phyloP scores from a whole-genome alignment of 1,140 invertebrate genomes.

The Eupristina koningsbergeri region DNA sequence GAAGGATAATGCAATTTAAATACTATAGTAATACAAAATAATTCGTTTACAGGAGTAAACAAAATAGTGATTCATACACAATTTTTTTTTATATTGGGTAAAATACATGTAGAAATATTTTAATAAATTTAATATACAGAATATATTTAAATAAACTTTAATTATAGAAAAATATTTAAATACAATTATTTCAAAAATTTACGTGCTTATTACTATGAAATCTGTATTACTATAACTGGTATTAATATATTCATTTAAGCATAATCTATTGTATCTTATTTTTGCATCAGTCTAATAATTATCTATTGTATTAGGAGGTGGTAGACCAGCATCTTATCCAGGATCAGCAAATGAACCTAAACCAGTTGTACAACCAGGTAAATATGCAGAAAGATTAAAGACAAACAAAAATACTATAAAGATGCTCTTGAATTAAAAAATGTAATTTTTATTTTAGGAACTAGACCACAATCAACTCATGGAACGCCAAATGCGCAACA shows the following conservation, averaged over 20 bases:
- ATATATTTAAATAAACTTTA: no score
- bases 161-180: background rate
- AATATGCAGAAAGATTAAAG: background rate
- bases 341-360: constrained; percentile 5
- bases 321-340: constrained; percentile 35
- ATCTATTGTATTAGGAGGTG: constrained; percentile 42
- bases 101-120: no score
- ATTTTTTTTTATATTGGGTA: no score
- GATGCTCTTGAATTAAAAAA: no score
- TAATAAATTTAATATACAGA: no score
- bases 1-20: no score
- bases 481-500: constrained; percentile 8
- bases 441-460: constrained; percentile 3
- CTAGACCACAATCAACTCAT: constrained; percentile 8
- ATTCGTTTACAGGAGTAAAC: no score
- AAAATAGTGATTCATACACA: no score
- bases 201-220: background rate
- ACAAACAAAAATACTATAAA: no score
- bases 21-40: no score
- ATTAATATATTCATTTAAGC: no score
- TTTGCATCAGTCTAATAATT: background rate
- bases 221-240: background rate
- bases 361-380: background rate
- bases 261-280: background rate
- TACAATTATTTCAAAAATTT: background rate